phyloP scores from a whole-genome alignment of 2,113 vertebrate genomes.

The Ornithorhynchus anatinus region DNA sequence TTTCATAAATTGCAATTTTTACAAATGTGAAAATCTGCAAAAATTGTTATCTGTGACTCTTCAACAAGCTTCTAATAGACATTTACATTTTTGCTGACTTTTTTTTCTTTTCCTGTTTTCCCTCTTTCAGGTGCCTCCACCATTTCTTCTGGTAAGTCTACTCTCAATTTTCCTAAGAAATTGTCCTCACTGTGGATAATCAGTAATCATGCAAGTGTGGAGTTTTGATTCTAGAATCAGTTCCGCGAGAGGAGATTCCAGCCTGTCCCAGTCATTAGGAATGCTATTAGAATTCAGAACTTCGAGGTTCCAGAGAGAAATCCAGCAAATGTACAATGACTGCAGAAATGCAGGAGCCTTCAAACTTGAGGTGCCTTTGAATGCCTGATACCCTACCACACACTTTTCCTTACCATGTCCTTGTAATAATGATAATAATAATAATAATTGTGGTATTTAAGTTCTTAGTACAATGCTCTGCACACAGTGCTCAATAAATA shows the following conservation, averaged over 20 bases:
- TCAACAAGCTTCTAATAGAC: neutral
- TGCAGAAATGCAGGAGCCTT: neutral
- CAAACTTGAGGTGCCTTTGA: neutral
- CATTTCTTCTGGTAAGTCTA: slow-evolving; percentile 41
- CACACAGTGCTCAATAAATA: too few species aligned
- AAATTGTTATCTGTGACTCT: neutral
- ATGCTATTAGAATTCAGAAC: slow-evolving; percentile 6
- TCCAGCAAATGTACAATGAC: neutral
- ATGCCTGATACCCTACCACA: neutral
- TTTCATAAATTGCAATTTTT: neutral
- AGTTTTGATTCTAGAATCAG: neutral
- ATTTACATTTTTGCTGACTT: neutral
- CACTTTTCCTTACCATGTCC: neutral
- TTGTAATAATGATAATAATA: too few species aligned
- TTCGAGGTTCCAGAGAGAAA: neutral
- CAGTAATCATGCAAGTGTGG: too few species aligned
- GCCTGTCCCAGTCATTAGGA: slow-evolving; percentile 12
- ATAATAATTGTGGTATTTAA: too few species aligned
- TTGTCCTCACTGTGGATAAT: neutral
- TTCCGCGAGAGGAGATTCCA: slow-evolving; percentile 28
- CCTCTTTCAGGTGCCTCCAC: neutral
- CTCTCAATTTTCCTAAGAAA: slow-evolving; percentile 2
- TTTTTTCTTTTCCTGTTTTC: neutral
- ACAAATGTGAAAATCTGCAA: neutral
- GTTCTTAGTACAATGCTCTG: too few species aligned